Conservation (phyloP, 2,113 vertebrate species). For the Cyphomyrus plagiostoma region DNA sequence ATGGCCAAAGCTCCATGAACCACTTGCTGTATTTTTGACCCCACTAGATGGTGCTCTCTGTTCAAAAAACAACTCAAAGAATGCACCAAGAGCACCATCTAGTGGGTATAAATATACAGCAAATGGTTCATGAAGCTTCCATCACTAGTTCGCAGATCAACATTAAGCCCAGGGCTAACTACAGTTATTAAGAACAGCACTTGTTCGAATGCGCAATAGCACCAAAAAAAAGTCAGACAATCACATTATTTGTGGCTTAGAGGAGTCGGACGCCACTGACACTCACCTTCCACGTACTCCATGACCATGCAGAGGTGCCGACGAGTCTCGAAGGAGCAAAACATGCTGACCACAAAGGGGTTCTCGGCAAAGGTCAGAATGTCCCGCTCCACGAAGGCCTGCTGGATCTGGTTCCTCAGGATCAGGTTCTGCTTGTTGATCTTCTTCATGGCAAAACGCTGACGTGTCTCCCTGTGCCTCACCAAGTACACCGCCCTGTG, state of each 20-base stretch:
- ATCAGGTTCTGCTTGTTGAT: slow-evolving; percentile 97
- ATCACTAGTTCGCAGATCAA: not conserved
- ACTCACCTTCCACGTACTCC: slow-evolving; percentile 88
- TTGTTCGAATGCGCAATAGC: not conserved
- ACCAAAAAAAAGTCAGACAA: no score
- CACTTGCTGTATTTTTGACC: no score
- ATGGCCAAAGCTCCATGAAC: no score
- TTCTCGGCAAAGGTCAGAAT: slow-evolving; percentile 95
- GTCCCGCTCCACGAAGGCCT: slow-evolving; percentile 89
- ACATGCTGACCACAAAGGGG: slow-evolving; percentile 91
- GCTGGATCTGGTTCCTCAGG: slow-evolving; percentile 89
- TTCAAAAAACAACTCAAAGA: no score
- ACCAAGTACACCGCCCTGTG: slow-evolving; percentile 84
- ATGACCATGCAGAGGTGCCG: slow-evolving; percentile 93
- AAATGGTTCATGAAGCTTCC: no score
- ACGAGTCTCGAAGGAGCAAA: slow-evolving; percentile 88
- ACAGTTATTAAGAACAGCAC: not conserved
- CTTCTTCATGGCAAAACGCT: slow-evolving; percentile 95
- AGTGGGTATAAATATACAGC: no score
- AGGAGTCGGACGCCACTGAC: no score
- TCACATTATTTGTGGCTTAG: not conserved
- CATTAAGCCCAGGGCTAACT: not conserved
- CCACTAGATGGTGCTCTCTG: no score
- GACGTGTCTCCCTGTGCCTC: slow-evolving; percentile 78
- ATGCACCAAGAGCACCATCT: no score